Evolutionary conservation across 2,797 vertebrate genomes (phyloP), one percentile per base, ranked within the genome.

Genomic region (Syngnathus rostellatus): DNA sequence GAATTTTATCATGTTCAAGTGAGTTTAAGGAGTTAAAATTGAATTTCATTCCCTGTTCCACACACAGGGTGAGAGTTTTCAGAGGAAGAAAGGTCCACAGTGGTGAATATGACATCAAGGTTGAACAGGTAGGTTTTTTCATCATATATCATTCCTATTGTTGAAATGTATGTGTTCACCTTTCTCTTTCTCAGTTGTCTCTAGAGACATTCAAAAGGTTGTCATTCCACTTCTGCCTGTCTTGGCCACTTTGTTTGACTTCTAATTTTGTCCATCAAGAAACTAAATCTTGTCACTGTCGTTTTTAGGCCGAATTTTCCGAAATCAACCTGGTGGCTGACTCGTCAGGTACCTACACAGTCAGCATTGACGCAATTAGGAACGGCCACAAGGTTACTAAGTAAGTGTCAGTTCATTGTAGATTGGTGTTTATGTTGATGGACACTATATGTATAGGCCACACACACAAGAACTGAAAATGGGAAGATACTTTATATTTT

Each of bases 51-150:
- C 60, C 43, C 70, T 71, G 8, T 82, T 65, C 84, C 25, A 66
- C 68, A 63, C 77, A 38, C 83, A 96, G 94, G 94, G 90, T 84
- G 25, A 95, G 93, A 73, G 88, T 94, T 74, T 95, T 96, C 87
- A 93, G 91, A 88, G 94, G 94, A 68, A 92, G 90, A 82, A 96
- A 94, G 74, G 89, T 94, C 79, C 91, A 93, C 17, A 92, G 93
- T 62, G 92, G 93, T 62, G 94, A 96, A 85, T 93, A 87, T 83
- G 94, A 96, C 85, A 93, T 96, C 80, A 94, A 92, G 82, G 90
- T 96, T 48, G 94, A 96, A 80, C 94, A 96, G 92, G 94, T 95
- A 75, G 74, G 89, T 79, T 68, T 16, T 23, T 31, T 31, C 31
- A 31, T 31, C 3, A 31, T 31, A 4, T 31, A 31, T 31, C 31